phyloP scores from a whole-genome alignment of 2,797 vertebrate genomes.

The Varecia variegata region DNA sequence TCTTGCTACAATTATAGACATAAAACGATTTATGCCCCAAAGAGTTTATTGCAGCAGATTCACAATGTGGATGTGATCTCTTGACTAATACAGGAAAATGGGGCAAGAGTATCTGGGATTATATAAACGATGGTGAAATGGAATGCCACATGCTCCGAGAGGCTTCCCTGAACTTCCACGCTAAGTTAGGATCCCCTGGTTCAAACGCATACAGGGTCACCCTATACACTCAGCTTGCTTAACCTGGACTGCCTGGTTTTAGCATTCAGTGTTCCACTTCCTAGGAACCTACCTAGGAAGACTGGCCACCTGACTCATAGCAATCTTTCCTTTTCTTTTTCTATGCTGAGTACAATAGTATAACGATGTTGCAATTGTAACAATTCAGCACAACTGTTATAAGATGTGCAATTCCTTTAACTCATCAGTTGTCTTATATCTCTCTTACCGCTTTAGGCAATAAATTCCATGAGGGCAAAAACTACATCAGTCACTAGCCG shows the following conservation, averaged over 20 bases:
- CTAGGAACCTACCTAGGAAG: neutral
- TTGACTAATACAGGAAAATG: neutral
- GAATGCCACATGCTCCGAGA: too few relatives aligned
- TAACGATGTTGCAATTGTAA: rapidly evolving
- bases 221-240: neutral
- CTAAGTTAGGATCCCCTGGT: too few relatives aligned
- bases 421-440: neutral
- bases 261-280: neutral
- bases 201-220: too few relatives aligned
- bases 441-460: neutral
- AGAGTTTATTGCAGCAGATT: neutral
- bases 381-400: too few relatives aligned
- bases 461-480: neutral
- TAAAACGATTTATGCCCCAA: neutral
- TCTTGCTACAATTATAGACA: neutral
- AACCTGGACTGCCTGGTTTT: neutral
- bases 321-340: neutral
- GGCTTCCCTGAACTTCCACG: neutral
- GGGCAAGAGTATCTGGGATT: neutral
- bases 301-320: too few relatives aligned
- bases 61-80: neutral
- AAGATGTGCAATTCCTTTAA: neutral
- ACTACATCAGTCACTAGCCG: neutral
- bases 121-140: neutral
- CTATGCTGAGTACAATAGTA: rapidly evolving